Base-by-base conservation (phyloP, 1,140 invertebrate species). In the Drepana arcuata region DNA sequence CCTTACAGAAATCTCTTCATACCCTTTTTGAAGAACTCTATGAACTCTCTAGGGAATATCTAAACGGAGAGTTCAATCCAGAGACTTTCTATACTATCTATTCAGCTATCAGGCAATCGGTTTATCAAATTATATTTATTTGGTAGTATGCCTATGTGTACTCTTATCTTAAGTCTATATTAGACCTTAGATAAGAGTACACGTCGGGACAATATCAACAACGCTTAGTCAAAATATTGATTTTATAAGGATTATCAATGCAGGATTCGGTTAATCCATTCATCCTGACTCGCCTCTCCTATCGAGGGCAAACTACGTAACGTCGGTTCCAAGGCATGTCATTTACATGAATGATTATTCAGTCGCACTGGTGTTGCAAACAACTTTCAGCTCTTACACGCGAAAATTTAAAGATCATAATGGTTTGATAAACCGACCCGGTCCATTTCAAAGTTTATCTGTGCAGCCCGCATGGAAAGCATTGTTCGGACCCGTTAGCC, bases 271-370 rank as follows among this genome's bases (percentile, higher is more conserved):
- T 59, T 69, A 65, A 71, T 70, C 55, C 53, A 70, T 64, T 66
- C 53, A 63, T 65, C 46, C 54, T 50, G 54, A 57, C 48, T 58
- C 59, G 45, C 52, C 50, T 68, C 41, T 53, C 34, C 49, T 51
- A 65, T 68, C 51, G 56, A 48, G 51, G 48, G 53, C 53, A 64
- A 70, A 70, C 67, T 74, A 61, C 54, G 59, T 70, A 61, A 70
- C 58, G 55, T 59, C 42, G 64, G 51, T 62, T 56, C 59, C 53
- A 55, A 56, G 59, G 56, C 63, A 63, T 63, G 48, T 52, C 51
- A 75, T 72, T 72, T 71, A 66, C 60, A 70, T 70, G 68, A 68
- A 70, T 74, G 64, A 74, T 71, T 67, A 67, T 69, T 66, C 55
- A 58, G 43, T 39, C 33, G 47, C 45, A 48, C 32, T 42, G 32